These are phyloP conservation scores for Papilio polyxenes DNA, from an alignment of 1,140 invertebrate species.

Conservation along the genomic window DNA sequence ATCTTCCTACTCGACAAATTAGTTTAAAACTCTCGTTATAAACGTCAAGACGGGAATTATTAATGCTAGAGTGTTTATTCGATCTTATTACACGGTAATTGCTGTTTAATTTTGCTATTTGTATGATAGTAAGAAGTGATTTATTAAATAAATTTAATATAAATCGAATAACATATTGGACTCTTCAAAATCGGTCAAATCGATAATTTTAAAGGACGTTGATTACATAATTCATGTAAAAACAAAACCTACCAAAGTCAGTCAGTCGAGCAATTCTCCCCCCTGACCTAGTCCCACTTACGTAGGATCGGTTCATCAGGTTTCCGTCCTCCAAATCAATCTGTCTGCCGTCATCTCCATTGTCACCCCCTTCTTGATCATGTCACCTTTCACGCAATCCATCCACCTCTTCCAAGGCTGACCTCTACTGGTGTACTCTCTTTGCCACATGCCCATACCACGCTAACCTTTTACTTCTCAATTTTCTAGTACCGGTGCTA, in stretches of 20 bases:
- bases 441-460: too few relatives aligned
- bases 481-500: too few relatives aligned
- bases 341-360: too few relatives aligned
- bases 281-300: too few relatives aligned
- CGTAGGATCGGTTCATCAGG: too few relatives aligned
- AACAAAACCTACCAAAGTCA: neutral
- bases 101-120: neutral
- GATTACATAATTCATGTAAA: neutral
- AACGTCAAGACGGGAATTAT: constrained; percentile 27
- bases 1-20: constrained; percentile 37
- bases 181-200: neutral
- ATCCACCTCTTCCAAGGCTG: too few relatives aligned
- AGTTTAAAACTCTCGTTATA: constrained; percentile 38
- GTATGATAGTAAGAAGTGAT: neutral
- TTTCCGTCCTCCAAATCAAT: too few relatives aligned
- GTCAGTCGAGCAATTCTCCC: too few relatives aligned
- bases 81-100: neutral
- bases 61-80: constrained; percentile 15
- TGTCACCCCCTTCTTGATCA: too few relatives aligned
- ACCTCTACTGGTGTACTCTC: too few relatives aligned
- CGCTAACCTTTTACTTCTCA: too few relatives aligned
- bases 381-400: too few relatives aligned
- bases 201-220: neutral
- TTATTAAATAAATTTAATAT: neutral
- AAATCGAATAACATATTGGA: neutral